Evolutionary conservation across 2,113 vertebrate species (phyloP), one percentile per base, ranked within the genome.

Genomic region (Chloropsis hardwickii): DNA sequence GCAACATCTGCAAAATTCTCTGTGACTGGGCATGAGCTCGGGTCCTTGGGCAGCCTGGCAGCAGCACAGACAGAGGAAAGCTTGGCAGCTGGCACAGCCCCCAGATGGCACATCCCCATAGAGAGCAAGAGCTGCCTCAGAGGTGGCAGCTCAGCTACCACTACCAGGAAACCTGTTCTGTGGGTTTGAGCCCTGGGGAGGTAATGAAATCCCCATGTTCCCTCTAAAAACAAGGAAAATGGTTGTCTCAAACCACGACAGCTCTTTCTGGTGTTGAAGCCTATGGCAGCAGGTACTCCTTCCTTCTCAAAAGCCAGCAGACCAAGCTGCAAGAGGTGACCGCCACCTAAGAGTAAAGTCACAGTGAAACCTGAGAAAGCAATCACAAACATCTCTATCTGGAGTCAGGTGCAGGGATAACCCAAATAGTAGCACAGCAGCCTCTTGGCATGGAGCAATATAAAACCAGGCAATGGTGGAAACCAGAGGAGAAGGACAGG

Each of bases 21-120:
- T 39, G 31, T 47, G 84, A 61, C 33, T 6, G 50, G 21, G 47
- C 24, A 69, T 0, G 5, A 88, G 15, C 29, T 56, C 0, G 0
- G 33, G 50, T 69, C 37, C n/a, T 35, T 44, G 45, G 24, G 12
- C 2, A 11, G 40, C 22, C 21, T 80, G 76, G 39, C 33, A 65
- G 29, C 6, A 3, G 13, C 28, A 58, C 5, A 45, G 53, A 47
- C 7, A 31, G 0, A 0, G 62, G 33, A 15, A 61, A 62, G 18
- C 20, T 28, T 50, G 42, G 33, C 47, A 73, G 20, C 21, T 16
- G 6, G 69, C 57, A 25, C 15, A 19, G 5, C 8, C 21, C 14
- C 23, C 25, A 56, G 23, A 22, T 3, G 20, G 11, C 42, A 51
- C 9, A 14, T 33, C 12, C 17, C 24, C 10, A 28, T 0, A 16